Conservation (phyloP, 92 coral and sea anemone genomes). For the Epizoanthus stellaris region DNA sequence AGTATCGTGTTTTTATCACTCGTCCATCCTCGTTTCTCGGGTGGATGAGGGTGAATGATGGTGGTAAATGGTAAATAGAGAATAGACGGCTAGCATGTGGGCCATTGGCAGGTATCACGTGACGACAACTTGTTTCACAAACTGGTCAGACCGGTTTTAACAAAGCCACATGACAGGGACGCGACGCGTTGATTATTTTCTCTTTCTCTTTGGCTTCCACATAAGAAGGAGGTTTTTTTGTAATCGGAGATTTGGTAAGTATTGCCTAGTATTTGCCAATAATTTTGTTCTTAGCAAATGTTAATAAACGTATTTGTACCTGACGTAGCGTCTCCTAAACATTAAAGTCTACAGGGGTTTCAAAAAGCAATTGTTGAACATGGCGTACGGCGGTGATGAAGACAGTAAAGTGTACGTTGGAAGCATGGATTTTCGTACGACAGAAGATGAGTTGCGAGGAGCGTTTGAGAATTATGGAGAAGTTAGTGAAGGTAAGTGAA, state of each 20-base stretch:
- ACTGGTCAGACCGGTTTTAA: slow-evolving; percentile 18
- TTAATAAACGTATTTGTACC: not conserved
- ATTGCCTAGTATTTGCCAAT: not conserved
- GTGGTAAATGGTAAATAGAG: too few relatives aligned
- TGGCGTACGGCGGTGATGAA: slow-evolving; percentile 25
- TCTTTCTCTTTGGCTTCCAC: not conserved
- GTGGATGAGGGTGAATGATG: too few relatives aligned
- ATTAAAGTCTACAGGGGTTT: not conserved
- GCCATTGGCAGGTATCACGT: too few relatives aligned
- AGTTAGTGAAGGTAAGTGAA: slow-evolving; percentile 31
- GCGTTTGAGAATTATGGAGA: slow-evolving; percentile 42
- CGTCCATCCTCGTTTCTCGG: too few relatives aligned
- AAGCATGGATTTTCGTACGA: slow-evolving; percentile 28
- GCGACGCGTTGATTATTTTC: not conserved
- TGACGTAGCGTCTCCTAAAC: not conserved
- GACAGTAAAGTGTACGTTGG: slow-evolving; percentile 48
- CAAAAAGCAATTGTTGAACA: not conserved
- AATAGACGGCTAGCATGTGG: too few relatives aligned
- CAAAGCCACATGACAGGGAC: not conserved
- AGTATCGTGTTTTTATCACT: too few relatives aligned
- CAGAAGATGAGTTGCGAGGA: slow-evolving; percentile 24
- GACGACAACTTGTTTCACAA: not conserved
- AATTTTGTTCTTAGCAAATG: not conserved
- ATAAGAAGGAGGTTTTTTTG: not conserved
- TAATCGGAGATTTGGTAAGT: not conserved